Conservation (phyloP, 2,113 vertebrate species). For the Mugil cephalus region DNA sequence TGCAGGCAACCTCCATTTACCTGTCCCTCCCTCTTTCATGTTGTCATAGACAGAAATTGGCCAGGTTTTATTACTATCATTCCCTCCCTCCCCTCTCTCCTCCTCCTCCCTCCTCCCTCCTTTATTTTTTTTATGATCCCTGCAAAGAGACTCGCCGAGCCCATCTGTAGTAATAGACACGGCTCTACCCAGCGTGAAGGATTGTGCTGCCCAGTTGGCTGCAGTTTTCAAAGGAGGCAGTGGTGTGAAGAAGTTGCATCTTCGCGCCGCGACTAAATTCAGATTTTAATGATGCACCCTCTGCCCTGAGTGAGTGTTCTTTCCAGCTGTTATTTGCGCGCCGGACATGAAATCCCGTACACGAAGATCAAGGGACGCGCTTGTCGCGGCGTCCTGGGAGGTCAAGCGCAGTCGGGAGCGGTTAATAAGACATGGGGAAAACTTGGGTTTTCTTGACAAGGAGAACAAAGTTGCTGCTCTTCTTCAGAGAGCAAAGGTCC, state of each 20-base stretch:
- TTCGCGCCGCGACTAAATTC: constrained; percentile 34
- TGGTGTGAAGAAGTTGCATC: constrained; percentile 53
- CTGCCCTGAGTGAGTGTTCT: constrained; percentile 35
- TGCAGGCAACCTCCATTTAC: constrained; percentile 47
- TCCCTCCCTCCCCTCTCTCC: neutral
- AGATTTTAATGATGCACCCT: constrained; percentile 71
- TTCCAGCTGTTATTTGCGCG: constrained; percentile 44
- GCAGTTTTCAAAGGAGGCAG: constrained; percentile 59
- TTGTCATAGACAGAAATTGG: constrained; percentile 60
- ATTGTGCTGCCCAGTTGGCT: constrained; percentile 57
- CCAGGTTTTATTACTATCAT: constrained; percentile 56
- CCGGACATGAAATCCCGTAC: constrained; percentile 37
- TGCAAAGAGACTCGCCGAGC: constrained; percentile 55
- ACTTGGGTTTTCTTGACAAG: constrained; percentile 11
- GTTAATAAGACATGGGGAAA: neutral
- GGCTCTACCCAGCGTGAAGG: constrained; percentile 55
- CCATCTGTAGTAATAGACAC: constrained; percentile 61
- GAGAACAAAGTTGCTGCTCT: neutral
- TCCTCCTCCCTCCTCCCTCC: neutral
- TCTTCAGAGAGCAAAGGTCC: constrained; percentile 1
- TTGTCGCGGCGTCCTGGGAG: neutral
- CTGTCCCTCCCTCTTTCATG: constrained; percentile 49
- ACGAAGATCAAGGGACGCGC: constrained; percentile 32
- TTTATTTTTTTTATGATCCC: constrained; percentile 39
- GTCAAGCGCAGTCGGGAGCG: neutral